These are phyloP conservation scores for Acomys russatus DNA, from an alignment of 2,797 vertebrate genomes.

Conservation along the genomic window DNA sequence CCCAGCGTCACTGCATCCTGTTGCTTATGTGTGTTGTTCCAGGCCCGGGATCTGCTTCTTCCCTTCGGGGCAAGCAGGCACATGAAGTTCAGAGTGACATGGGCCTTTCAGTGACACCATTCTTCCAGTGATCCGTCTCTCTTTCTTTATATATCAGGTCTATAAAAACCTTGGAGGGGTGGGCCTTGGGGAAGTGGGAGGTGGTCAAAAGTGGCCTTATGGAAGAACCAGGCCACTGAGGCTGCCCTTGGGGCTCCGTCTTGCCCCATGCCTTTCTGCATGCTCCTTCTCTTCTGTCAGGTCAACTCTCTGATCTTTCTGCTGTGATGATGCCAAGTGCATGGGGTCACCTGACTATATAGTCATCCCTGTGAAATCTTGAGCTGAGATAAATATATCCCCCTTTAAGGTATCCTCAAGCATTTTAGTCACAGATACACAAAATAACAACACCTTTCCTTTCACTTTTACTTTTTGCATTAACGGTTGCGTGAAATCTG, in stretches of 20 bases:
- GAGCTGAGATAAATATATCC: background rate
- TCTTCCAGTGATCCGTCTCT: too few relatives aligned
- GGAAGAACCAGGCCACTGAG: background rate
- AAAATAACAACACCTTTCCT: background rate
- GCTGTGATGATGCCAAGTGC: background rate
- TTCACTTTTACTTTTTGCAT: background rate
- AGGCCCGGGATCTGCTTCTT: too few relatives aligned
- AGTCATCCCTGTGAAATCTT: background rate
- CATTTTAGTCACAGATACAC: background rate
- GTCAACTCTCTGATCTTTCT: background rate
- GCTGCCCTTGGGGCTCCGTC: background rate
- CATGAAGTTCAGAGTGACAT: too few relatives aligned
- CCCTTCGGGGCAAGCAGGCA: too few relatives aligned
- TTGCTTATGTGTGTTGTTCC: too few relatives aligned
- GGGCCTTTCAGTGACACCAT: too few relatives aligned
- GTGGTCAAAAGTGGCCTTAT: background rate
- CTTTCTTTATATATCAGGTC: too few relatives aligned
- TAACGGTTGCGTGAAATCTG: too few relatives aligned
- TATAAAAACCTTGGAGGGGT: too few relatives aligned
- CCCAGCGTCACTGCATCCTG: background rate
- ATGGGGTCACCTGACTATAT: background rate
- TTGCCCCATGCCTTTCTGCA: background rate
- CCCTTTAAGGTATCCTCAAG: background rate
- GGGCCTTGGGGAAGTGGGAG: too few relatives aligned
- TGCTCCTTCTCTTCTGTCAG: background rate